Evolutionary conservation across 2,113 vertebrate species (phyloP), one percentile per base, ranked within the genome.

Genomic region (Sula dactylatra): DNA sequence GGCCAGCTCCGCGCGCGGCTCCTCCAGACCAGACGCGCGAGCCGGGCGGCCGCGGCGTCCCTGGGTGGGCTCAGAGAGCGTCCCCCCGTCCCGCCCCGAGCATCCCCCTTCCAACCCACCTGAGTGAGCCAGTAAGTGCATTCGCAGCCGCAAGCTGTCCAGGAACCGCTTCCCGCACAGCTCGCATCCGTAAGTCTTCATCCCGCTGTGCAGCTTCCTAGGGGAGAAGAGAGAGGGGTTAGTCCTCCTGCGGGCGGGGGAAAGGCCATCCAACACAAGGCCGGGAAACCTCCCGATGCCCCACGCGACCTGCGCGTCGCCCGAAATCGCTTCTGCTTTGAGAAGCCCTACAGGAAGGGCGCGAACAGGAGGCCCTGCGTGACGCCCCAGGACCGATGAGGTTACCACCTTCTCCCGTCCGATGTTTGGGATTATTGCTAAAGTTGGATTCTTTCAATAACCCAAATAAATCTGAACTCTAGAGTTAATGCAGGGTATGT

Each of bases 91-190:
- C n/a, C 22, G 6, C 34, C 56, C 58, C n/a, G 15, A 24, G 50
- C 26, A 6, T 1, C 64, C 40, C 58, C 31, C 36, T 38, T 42
- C 55, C 47, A 15, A 83, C 97, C 97, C 98, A 99, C 99, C 99
- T 98, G 99, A 99, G 97, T 99, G 99, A 96, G 99, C 99, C 97
- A 99, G 98, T 98, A 99, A 99, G 98, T 99, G 99, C 99, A 99
- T 99, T 93, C 99, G 98, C 94, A 99, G 99, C 88, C 99, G 99
- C 94, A 99, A 98, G 92, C 99, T 99, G 98, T 99, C 99, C 97
- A 99, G 98, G 98, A 99, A 99, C 92, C 99, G 98, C 98, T 99
- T 99, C 90, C 99, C 99, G 17, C 99, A 99, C 96, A 99, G 98
- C 97, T 99, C 99, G 38, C 99, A 99, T 96, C 99, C 99, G 24